Evolutionary conservation across 2,888 invertebrate genomes (phyloP).

Genomic region (Neoitamus cyanurus): DNA sequence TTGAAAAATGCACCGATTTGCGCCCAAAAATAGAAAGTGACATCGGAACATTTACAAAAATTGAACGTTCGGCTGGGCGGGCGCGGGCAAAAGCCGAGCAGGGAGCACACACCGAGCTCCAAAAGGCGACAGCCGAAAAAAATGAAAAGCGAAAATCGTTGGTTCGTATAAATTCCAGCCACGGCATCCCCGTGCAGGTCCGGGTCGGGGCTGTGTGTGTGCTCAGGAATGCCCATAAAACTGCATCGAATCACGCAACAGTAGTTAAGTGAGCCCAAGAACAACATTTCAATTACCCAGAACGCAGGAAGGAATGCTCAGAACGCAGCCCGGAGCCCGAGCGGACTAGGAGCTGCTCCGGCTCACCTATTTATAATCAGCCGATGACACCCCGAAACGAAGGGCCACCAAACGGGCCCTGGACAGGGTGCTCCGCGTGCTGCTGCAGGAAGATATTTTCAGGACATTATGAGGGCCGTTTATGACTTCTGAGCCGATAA

Average conservation of each 20-base stretch:
- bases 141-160: conserved; percentile 31
- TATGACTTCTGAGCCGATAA: conserved; percentile 26
- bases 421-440: background rate
- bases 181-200: background rate
- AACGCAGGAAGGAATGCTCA: conserved; percentile 50
- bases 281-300: conserved; percentile 57
- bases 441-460: conserved; percentile 18
- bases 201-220: background rate
- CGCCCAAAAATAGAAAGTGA: conserved; percentile 45
- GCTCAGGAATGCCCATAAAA: conserved; percentile 63
- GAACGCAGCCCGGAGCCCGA: conserved; percentile 43
- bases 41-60: conserved; percentile 42
- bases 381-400: conserved; percentile 34
- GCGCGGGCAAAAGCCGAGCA: background rate
- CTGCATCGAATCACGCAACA: conserved; percentile 56
- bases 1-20: conserved; percentile 27
- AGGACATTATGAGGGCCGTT: conserved; percentile 43
- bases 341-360: conserved; percentile 11
- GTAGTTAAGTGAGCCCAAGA: conserved; percentile 55
- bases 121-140: background rate
- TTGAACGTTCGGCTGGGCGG: background rate
- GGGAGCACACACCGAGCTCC: background rate
- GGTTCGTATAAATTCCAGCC: conserved; percentile 21
- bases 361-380: conserved; percentile 43
- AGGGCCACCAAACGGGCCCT: background rate